These are phyloP conservation scores for Pseudobourletiella spinata DNA, from an alignment of 1,140 invertebrate genomes.

Conservation along the genomic window DNA sequence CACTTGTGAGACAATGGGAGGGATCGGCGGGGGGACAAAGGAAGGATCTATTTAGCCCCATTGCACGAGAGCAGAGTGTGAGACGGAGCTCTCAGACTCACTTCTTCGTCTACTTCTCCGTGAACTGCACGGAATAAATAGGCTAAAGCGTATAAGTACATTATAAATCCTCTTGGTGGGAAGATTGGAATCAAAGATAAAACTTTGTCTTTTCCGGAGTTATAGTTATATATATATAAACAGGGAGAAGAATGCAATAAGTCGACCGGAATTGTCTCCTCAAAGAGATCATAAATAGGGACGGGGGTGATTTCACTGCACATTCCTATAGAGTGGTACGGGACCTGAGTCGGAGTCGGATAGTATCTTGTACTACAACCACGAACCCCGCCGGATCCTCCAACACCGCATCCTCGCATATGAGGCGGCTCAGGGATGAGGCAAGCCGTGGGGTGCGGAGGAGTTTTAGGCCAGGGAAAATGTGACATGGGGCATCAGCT, in stretches of 20 bases:
- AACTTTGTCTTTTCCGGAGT: slow-evolving; percentile 30
- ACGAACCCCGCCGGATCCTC: background rate
- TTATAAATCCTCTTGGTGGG: slow-evolving; percentile 36
- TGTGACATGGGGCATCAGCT: too few relatives aligned
- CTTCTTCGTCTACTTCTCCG: too few relatives aligned
- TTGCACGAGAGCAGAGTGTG: too few relatives aligned
- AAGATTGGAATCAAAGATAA: slow-evolving; percentile 36
- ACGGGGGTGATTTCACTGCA: slow-evolving; percentile 2
- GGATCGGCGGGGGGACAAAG: too few relatives aligned
- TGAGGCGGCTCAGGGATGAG: too few relatives aligned
- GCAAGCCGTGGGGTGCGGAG: background rate
- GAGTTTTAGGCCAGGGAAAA: background rate
- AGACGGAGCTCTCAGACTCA: too few relatives aligned
- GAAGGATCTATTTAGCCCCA: too few relatives aligned
- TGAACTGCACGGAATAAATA: too few relatives aligned
- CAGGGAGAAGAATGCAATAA: slow-evolving; percentile 33
- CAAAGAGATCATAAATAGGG: slow-evolving; percentile 34
- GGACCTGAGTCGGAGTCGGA: too few relatives aligned
- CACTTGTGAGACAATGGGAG: too few relatives aligned
- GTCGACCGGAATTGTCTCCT: slow-evolving; percentile 35
- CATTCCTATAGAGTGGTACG: too few relatives aligned
- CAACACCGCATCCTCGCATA: too few relatives aligned
- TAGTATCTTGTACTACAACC: background rate
- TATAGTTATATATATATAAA: slow-evolving; percentile 30
- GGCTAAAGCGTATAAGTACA: slow-evolving; percentile 28